Conservation (phyloP, 2,797 vertebrate species). For the Gila robusta region DNA sequence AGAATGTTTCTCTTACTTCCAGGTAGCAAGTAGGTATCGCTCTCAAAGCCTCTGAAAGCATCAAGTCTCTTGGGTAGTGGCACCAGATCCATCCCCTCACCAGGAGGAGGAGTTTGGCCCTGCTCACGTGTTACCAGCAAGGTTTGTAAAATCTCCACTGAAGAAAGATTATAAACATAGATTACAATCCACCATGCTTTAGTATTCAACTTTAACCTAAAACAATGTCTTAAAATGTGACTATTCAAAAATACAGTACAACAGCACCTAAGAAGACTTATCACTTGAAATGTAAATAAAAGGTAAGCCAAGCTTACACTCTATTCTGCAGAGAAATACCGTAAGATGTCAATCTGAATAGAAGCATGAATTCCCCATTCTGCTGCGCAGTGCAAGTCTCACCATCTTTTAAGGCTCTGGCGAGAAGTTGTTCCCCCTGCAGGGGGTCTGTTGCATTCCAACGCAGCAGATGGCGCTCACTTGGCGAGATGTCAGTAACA, state of each 20-base stretch:
- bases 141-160: constrained; percentile 88
- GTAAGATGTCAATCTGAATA: neutral
- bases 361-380: neutral
- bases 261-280: neutral
- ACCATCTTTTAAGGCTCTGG: constrained; percentile 85
- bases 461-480: constrained; percentile 75
- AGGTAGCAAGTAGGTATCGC: constrained; percentile 43
- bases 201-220: neutral
- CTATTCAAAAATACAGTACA: neutral
- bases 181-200: neutral
- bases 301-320: neutral
- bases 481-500: constrained; percentile 71
- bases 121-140: constrained; percentile 75
- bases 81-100: constrained; percentile 59
- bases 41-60: constrained; percentile 77
- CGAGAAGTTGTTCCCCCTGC: constrained; percentile 84
- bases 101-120: constrained; percentile 47
- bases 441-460: constrained; percentile 80
- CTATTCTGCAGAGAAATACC: neutral
- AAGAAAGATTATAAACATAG: constrained; percentile 2
- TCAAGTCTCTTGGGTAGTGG: constrained; percentile 68
- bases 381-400: constrained; percentile 17
- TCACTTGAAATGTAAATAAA: neutral
- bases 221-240: no score
- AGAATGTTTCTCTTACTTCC: constrained; percentile 74